phyloP scores from a whole-genome alignment of 2,113 vertebrate genomes.

The Brachyistius frenatus region DNA sequence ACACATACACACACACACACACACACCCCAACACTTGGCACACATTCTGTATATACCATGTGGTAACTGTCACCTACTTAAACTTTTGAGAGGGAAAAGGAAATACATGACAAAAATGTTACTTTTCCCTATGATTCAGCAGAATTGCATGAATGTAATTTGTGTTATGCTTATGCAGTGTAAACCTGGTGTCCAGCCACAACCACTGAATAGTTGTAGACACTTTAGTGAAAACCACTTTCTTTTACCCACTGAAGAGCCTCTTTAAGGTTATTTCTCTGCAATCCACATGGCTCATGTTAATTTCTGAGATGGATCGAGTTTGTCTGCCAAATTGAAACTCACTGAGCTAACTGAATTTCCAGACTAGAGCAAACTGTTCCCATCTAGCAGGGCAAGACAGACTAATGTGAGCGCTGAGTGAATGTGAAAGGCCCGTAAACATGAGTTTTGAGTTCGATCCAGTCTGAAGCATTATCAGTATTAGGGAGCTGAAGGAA shows the following conservation, averaged over 20 bases:
- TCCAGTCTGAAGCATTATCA: conserved; percentile 28
- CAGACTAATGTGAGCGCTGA: conserved; percentile 34
- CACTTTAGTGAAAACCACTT: not conserved
- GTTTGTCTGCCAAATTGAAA: conserved; percentile 38
- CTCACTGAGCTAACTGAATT: conserved; percentile 20
- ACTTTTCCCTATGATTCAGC: not conserved
- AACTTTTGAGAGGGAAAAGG: not conserved
- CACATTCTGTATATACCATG: not conserved
- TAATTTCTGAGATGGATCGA: conserved; percentile 9
- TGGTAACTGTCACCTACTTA: not conserved
- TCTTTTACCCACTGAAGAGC: not conserved
- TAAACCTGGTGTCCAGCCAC: not conserved
- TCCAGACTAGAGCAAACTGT: conserved; percentile 22
- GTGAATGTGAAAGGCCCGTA: conserved; percentile 31
- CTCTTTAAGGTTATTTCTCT: conserved; percentile 26
- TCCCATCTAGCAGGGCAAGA: conserved; percentile 1
- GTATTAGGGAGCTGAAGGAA: conserved; percentile 18
- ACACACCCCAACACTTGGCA: not conserved
- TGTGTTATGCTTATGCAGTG: not conserved
- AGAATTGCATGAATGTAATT: not conserved
- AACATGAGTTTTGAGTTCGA: conserved; percentile 29
- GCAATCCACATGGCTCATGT: not conserved
- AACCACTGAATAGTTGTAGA: not conserved
- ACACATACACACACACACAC: conserved; percentile 2
- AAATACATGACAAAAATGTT: not conserved